phyloP scores from a whole-genome alignment of 2,888 invertebrate species.

The Nomada ferruginata region DNA sequence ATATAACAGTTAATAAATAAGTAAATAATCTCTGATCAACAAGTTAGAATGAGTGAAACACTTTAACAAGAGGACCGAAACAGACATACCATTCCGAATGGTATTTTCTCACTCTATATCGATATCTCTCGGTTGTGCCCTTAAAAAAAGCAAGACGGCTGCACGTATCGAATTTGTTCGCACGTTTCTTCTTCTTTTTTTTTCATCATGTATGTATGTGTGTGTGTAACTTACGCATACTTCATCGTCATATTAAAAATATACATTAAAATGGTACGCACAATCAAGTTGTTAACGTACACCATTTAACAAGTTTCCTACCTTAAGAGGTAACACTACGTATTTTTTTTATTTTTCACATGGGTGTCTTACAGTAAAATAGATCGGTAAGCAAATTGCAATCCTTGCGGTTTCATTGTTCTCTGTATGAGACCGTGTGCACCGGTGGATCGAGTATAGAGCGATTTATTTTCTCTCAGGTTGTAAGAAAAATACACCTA shows the following conservation, averaged over 20 bases:
- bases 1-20: conserved; percentile 41
- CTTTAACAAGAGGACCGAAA: conserved; percentile 34
- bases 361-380: conserved; percentile 65
- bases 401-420: conserved; percentile 41
- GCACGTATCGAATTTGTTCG: conserved; percentile 28
- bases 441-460: conserved; percentile 43
- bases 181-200: conserved; percentile 7
- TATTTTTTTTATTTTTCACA: conserved; percentile 30
- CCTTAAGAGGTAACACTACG: conserved; percentile 59
- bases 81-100: background rate
- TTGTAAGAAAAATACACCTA: background rate
- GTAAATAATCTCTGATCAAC: conserved; percentile 43
- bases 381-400: conserved; percentile 69
- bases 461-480: conserved; percentile 19
- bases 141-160: conserved; percentile 49
- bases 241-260: conserved; percentile 79
- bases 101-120: background rate
- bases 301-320: conserved; percentile 71
- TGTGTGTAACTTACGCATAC: conserved; percentile 72
- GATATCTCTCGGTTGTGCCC: conserved; percentile 66
- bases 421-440: conserved; percentile 13
- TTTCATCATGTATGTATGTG: conserved; percentile 41
- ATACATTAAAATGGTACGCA: conserved; percentile 79
- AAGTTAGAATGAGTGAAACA: conserved; percentile 3
- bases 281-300: conserved; percentile 69